Evolutionary conservation across 2,888 invertebrate genomes (phyloP), one percentile per base, ranked within the genome.

Genomic region (Cremastobaeus sp.): DNA sequence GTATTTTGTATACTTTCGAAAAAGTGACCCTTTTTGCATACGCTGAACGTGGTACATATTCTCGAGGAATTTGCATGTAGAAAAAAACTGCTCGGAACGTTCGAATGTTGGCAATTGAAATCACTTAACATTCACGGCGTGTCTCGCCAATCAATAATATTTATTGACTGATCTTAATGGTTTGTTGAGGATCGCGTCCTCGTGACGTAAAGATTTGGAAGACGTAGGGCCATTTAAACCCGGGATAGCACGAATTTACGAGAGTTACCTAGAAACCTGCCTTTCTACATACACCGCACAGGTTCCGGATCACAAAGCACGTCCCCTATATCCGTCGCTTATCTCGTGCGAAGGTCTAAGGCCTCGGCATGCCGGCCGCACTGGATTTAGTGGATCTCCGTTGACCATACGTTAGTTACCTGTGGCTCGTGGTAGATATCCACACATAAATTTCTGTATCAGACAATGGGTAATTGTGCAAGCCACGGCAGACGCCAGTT

Each of bases 391-490:
- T 62, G 69, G 76, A 65, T 71, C 77, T 79, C 74, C 76, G 76
- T 76, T 78, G 80, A 79, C 77, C 81, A 79, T 79, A 78, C 79
- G 84, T 84, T 84, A 83, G 85, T 86, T 85, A 83, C 83, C 79
- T 75, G 82, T 81, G 82, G 82, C 80, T 79, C 77, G 76, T 74
- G 72, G 69, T 65, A 73, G 73, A 76, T 82, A 85, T 83, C 83
- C 83, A 81, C 81, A 84, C 86, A 87, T 87, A 86, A 87, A 87
- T 87, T 86, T 84, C 84, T 82, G 84, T 84, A 87, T 87, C 86
- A 83, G 85, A 86, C 86, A 86, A 87, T 87, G 83, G 86, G 86
- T 86, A 86, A 87, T 87, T 86, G 86, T 86, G 81, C 84, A 82
- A 84, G 80, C 78, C 74, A 74, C 68, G 78, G 80, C 81, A 81